A percentile compares a stretch with the other conserved stretches of the same genome.
Conservation (phyloP, 1,140 invertebrate species). For the Drosophila watanabei region DNA sequence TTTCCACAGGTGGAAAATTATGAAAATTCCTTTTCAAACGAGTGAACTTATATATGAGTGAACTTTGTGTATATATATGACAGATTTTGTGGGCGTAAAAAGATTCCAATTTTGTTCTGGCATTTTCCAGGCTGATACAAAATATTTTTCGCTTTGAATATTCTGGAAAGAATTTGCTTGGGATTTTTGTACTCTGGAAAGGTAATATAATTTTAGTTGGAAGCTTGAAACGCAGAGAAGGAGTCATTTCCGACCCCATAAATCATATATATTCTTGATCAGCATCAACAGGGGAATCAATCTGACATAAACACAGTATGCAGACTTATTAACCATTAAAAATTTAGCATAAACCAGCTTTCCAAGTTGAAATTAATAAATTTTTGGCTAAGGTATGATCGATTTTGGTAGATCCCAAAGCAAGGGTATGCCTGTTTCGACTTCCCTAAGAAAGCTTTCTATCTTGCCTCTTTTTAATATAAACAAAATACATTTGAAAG, state of each 20-base stretch:
- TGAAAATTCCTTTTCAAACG: constrained; percentile 19
- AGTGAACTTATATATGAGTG: neutral
- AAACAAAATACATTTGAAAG: constrained; percentile 17
- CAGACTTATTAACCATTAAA: too few species aligned
- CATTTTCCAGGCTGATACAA: constrained; percentile 37
- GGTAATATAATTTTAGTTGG: neutral
- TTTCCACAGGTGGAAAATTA: constrained; percentile 66
- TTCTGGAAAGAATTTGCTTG: constrained; percentile 10
- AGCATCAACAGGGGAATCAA: neutral
- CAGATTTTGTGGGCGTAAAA: constrained; percentile 15
- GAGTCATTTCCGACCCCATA: neutral
- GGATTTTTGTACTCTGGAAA: neutral
- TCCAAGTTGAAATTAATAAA: neutral
- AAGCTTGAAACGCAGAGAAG: neutral
- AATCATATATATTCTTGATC: neutral
- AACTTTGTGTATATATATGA: neutral
- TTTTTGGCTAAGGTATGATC: neutral
- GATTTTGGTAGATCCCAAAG: neutral
- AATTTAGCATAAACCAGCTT: too few species aligned
- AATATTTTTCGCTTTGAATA: neutral
- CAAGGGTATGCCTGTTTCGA: neutral
- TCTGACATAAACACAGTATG: too few species aligned
- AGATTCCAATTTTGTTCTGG: constrained; percentile 42
- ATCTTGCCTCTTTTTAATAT: constrained; percentile 4
- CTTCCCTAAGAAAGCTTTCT: neutral